A percentile compares a stretch with the other conserved stretches of the same genome.
phyloP scores from a whole-genome alignment of 1,140 invertebrate species.

The Dysdera silvatica region DNA sequence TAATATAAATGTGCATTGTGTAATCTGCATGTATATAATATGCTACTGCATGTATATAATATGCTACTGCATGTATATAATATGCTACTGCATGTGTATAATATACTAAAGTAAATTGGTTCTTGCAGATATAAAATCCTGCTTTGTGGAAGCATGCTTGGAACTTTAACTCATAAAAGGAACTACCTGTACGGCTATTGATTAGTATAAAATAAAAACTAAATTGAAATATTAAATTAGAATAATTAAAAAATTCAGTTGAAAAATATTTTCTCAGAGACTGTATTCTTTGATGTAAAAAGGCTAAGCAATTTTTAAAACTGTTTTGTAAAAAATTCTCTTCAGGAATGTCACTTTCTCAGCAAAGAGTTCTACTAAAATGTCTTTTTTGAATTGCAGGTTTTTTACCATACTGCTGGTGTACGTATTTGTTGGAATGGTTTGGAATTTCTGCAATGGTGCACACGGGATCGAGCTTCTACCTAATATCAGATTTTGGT shows the following conservation, averaged over 20 bases:
- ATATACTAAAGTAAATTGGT: no score
- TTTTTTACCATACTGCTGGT: constrained; percentile 18
- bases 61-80: no score
- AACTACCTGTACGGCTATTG: no score
- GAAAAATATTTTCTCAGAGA: not conserved
- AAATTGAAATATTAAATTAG: not conserved
- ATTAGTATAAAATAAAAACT: no score
- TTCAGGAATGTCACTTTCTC: not conserved
- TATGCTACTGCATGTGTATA: no score
- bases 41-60: no score
- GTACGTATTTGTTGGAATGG: constrained; percentile 15
- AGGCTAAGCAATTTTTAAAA: not conserved
- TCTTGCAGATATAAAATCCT: no score
- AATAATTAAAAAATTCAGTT: not conserved
- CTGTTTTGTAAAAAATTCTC: not conserved
- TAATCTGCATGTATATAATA: no score
- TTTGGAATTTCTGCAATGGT: constrained; percentile 25
- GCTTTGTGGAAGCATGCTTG: no score
- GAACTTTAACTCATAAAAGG: no score
- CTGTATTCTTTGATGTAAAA: not conserved
- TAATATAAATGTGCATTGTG: no score
- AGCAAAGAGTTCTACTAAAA: not conserved
- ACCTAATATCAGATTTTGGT: constrained; percentile 29
- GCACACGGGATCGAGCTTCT: constrained; percentile 18
- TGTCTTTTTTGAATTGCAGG: not conserved